These are phyloP conservation scores for Dinoponera quadriceps DNA, from an alignment of 1,140 invertebrate genomes.

Conservation along the genomic window DNA sequence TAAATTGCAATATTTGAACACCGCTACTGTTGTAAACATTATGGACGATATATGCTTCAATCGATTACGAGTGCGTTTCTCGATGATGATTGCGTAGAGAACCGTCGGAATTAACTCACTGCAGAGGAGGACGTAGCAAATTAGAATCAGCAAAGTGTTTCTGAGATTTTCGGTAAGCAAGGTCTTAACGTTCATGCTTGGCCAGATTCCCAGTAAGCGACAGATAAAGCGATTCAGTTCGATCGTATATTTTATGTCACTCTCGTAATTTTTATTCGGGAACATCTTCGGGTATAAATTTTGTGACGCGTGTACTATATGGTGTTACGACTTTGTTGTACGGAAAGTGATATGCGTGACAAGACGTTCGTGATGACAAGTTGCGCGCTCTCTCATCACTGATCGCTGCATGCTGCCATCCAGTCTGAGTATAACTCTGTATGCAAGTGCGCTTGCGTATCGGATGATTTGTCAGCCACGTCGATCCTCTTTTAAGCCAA, in stretches of 20 bases:
- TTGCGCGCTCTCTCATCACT: conserved; percentile 15
- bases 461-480: conserved; percentile 2
- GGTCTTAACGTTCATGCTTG: neutral
- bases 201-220: conserved; percentile 44
- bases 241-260: conserved; percentile 34
- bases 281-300: conserved; percentile 11
- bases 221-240: conserved; percentile 22
- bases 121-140: conserved; percentile 21
- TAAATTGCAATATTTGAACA: conserved; percentile 73
- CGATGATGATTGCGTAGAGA: conserved; percentile 51
- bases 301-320: neutral
- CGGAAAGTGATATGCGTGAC: neutral
- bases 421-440: neutral
- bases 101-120: conserved; percentile 35
- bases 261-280: conserved; percentile 25
- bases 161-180: conserved; percentile 7
- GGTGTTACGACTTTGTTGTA: neutral
- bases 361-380: neutral
- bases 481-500: neutral
- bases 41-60: conserved; percentile 74
- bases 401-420: neutral
- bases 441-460: conserved; percentile 33
- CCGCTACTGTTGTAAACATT: conserved; percentile 73
- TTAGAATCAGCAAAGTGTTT: neutral
- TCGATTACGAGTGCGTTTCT: conserved; percentile 63